These are phyloP conservation scores for Eudasyphora cyanicolor DNA, from an alignment of 2,888 invertebrate genomes.

Conservation along the genomic window DNA sequence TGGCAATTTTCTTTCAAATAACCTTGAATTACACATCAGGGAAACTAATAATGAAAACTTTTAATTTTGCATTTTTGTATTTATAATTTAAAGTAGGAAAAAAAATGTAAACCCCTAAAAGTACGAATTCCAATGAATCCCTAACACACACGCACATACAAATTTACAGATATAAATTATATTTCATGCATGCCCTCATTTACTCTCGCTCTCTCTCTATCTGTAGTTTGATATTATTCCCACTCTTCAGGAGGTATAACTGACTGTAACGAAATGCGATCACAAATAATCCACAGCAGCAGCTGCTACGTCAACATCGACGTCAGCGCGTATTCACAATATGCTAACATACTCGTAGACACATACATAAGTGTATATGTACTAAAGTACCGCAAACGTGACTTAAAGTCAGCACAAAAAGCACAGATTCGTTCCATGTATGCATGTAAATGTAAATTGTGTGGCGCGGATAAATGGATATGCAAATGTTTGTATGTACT, in stretches of 20 bases:
- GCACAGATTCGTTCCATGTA: constrained; percentile 12
- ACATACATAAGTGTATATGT: neutral
- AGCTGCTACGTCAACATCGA: neutral
- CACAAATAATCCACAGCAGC: neutral
- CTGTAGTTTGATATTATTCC: too few relatives aligned
- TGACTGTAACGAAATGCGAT: neutral
- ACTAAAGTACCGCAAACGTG: constrained; percentile 45
- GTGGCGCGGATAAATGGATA: neutral
- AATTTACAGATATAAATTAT: too few relatives aligned
- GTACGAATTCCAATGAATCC: neutral
- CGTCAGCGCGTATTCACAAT: neutral
- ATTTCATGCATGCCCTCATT: neutral
- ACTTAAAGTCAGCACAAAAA: constrained; percentile 50
- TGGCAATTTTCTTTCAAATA: constrained; percentile 19
- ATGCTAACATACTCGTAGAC: neutral
- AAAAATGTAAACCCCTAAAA: too few relatives aligned
- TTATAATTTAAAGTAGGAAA: too few relatives aligned
- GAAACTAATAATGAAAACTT: neutral
- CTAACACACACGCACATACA: neutral
- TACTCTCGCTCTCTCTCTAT: neutral
- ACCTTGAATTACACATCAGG: constrained; percentile 9
- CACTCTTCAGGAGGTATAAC: neutral
- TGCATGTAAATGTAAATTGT: constrained; percentile 7
- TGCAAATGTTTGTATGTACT: neutral
- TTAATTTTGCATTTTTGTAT: neutral